Evolutionary conservation across 2,888 invertebrate species (phyloP).

Genomic region (Agrochola lychnidis): DNA sequence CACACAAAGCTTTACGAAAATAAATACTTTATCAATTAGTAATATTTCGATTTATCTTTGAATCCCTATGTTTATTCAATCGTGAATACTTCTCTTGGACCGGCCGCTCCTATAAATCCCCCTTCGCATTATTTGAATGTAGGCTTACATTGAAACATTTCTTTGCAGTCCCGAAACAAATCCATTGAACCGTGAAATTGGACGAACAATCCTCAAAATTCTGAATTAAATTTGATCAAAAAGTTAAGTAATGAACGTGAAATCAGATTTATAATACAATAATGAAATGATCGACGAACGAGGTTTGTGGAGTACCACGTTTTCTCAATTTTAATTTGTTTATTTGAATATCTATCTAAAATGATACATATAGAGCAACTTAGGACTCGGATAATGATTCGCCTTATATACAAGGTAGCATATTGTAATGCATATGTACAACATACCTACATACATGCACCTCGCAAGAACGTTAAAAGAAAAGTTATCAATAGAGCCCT

Average conservation of each 20-base stretch:
- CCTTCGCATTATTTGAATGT: constrained; percentile 84
- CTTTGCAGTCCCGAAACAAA: constrained; percentile 86
- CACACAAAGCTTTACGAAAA: constrained; percentile 49
- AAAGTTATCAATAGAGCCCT: constrained; percentile 47
- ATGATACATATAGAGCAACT: not conserved
- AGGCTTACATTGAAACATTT: constrained; percentile 86
- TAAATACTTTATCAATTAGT: constrained; percentile 68
- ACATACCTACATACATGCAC: constrained; percentile 1
- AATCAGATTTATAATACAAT: constrained; percentile 75
- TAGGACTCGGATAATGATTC: not conserved
- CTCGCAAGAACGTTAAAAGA: constrained; percentile 23
- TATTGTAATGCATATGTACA: not conserved
- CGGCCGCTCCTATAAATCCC: constrained; percentile 81
- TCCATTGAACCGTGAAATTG: constrained; percentile 86
- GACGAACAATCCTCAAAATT: constrained; percentile 85
- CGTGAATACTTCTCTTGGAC: constrained; percentile 79
- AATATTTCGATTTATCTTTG: constrained; percentile 71
- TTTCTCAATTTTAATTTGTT: constrained; percentile 32
- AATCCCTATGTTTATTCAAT: constrained; percentile 75
- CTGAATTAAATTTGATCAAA: constrained; percentile 86
- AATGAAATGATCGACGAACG: constrained; percentile 52
- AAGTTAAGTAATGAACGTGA: constrained; percentile 85
- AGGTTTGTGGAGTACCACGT: constrained; percentile 37
- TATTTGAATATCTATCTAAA: constrained; percentile 18
- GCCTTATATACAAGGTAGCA: not conserved